Percentiles rank a stretch among this genome's conserved stretches.
Conservation (phyloP, 64 coral and sea anemone species). For the Actinia equina region DNA sequence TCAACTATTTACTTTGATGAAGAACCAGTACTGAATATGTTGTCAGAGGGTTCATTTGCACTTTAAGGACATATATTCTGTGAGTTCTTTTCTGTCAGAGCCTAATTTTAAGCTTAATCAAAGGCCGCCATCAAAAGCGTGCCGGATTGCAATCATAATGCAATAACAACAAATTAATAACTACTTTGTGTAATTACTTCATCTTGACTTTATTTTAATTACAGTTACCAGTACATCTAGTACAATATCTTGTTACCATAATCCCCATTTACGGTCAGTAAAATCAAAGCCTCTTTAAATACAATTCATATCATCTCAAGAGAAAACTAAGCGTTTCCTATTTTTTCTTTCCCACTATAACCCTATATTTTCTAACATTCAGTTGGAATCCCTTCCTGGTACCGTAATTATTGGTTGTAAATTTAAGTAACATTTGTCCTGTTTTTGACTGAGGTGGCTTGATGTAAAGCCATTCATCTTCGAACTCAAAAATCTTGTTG, state of each 20-base stretch:
- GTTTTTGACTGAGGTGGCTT: conserved; percentile 7
- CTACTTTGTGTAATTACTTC: too few species aligned
- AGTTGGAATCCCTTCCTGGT: conserved; percentile 57
- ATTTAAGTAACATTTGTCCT: conserved; percentile 64
- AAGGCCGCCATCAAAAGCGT: too few species aligned
- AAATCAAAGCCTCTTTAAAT: background rate
- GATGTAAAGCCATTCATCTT: conserved; percentile 38
- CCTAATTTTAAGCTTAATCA: too few species aligned
- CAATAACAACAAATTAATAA: too few species aligned
- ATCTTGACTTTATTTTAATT: background rate
- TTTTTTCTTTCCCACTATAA: conserved; percentile 47
- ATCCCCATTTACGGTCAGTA: background rate
- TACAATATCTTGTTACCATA: background rate
- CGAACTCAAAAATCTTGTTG: conserved; percentile 57
- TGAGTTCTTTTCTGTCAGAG: too few species aligned
- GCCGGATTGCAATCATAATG: too few species aligned
- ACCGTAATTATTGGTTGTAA: conserved; percentile 50
- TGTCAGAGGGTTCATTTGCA: too few species aligned
- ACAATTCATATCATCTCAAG: too few species aligned
- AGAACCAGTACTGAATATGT: too few species aligned
- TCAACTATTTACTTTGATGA: too few species aligned
- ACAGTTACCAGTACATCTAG: background rate
- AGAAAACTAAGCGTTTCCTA: background rate
- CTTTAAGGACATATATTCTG: too few species aligned
- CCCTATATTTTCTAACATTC: conserved; percentile 45